phyloP scores from a whole-genome alignment of 37 sponge, comb jelly and placozoan genomes.

The Axinella damicornis region DNA sequence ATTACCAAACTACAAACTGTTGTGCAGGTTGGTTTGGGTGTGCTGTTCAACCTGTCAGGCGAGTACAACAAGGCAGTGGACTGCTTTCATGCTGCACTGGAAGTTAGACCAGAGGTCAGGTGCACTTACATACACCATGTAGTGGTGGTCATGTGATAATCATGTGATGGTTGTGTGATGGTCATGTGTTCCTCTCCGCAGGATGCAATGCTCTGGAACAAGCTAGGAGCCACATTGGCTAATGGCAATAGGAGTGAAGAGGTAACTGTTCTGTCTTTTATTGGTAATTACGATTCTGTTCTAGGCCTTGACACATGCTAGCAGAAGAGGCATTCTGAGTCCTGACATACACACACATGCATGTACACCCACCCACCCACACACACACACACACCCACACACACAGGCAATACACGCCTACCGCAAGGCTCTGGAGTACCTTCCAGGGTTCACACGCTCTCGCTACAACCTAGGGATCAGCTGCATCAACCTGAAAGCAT shows the following conservation, averaged over 20 bases:
- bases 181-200: neutral
- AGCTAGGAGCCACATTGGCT: constrained; percentile 96
- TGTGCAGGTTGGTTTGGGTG: constrained; percentile 77
- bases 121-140: neutral
- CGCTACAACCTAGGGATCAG: constrained; percentile 97
- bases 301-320: too few species aligned
- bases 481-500: constrained; percentile 93
- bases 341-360: too few species aligned
- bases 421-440: constrained; percentile 77
- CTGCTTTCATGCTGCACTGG: constrained; percentile 85
- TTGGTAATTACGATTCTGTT: too few species aligned
- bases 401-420: constrained; percentile 88
- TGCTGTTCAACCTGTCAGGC: constrained; percentile 82
- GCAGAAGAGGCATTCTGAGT: too few species aligned
- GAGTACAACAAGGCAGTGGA: constrained; percentile 93
- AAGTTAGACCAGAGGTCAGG: constrained; percentile 64
- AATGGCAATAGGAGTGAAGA: constrained; percentile 85
- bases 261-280: constrained; percentile 34
- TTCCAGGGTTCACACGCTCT: constrained; percentile 90
- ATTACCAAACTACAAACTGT: too few species aligned
- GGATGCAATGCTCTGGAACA: constrained; percentile 96
- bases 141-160: constrained; percentile 2
- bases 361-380: too few species aligned
- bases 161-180: constrained; percentile 13
- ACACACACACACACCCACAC: too few species aligned